phyloP scores from a whole-genome alignment of 37 sponge, comb jelly and placozoan genomes.

The Spongilla lacustris region DNA sequence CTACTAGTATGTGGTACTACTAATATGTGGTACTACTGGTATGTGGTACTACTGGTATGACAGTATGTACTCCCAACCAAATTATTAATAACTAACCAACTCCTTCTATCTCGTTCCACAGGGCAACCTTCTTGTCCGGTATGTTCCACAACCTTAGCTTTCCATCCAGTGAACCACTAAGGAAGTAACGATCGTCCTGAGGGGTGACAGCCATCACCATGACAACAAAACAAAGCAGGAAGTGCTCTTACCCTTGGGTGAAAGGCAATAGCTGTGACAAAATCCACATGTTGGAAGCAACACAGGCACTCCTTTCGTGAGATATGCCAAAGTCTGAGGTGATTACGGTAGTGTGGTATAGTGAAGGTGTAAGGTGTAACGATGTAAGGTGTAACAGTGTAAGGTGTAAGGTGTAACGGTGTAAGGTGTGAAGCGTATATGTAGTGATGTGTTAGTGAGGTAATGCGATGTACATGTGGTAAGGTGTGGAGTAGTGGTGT shows the following conservation, averaged over 20 bases:
- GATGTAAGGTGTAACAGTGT: too few species aligned
- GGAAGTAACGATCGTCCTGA: slow-evolving; percentile 95
- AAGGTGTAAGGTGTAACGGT: too few species aligned
- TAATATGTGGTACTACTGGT: too few species aligned
- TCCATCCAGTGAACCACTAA: slow-evolving; percentile 95
- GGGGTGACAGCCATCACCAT: slow-evolving; percentile 3
- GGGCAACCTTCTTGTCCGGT: slow-evolving; percentile 94
- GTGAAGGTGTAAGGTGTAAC: too few species aligned
- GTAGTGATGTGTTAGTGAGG: too few species aligned
- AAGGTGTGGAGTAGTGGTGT: too few species aligned
- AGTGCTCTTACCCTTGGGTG: slow-evolving; percentile 80
- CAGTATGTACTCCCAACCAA: background rate
- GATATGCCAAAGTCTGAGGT: slow-evolving; percentile 88
- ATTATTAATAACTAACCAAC: slow-evolving; percentile 46
- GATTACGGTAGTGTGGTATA: too few species aligned
- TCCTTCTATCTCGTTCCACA: slow-evolving; percentile 95
- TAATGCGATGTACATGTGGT: too few species aligned
- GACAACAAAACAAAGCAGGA: background rate
- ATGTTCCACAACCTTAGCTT: slow-evolving; percentile 95
- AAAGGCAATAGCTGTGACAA: slow-evolving; percentile 95
- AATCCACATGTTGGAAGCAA: slow-evolving; percentile 93
- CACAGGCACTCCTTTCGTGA: slow-evolving; percentile 91
- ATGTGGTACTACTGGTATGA: too few species aligned
- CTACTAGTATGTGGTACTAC: too few species aligned
- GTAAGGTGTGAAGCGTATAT: too few species aligned